Percentiles rank a stretch among this genome's conserved stretches.
Evolutionary conservation across 1,140 invertebrate genomes (phyloP).

Genomic region (Drosophila pachea): DNA sequence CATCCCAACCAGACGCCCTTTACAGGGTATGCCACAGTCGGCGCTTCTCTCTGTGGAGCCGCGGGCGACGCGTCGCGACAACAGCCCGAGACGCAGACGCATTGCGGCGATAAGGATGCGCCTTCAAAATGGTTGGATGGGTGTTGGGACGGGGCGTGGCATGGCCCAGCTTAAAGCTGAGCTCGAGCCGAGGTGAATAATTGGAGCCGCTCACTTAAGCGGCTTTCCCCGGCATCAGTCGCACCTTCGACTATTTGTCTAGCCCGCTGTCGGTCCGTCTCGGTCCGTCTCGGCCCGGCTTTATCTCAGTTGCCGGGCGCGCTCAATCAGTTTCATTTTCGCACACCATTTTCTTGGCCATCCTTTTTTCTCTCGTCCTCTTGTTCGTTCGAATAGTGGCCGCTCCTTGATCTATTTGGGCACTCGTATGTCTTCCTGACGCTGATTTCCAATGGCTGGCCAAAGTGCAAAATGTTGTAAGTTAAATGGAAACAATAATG

Average conservation of each 20-base stretch:
- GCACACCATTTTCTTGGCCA: constrained; percentile 67
- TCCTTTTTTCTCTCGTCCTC: constrained; percentile 24
- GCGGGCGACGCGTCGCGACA: constrained; percentile 35
- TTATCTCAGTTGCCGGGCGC: too few species aligned
- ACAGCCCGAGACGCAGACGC: constrained; percentile 12
- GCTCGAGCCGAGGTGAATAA: background rate
- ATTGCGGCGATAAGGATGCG: constrained; percentile 13
- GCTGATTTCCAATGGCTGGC: constrained; percentile 47
- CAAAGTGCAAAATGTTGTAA: constrained; percentile 76
- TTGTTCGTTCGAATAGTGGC: background rate
- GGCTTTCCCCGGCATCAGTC: background rate
- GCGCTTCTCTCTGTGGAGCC: constrained; percentile 7
- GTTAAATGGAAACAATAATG: constrained; percentile 77
- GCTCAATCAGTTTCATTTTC: constrained; percentile 71
- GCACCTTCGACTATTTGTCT: constrained; percentile 26
- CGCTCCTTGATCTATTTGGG: constrained; percentile 58
- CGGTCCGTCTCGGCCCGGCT: constrained; percentile 17
- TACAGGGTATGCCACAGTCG: too few species aligned
- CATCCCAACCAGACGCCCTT: too few species aligned
- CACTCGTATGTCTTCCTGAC: constrained; percentile 20
- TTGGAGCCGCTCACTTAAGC: constrained; percentile 8
- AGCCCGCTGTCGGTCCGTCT: constrained; percentile 42
- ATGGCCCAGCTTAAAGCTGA: background rate
- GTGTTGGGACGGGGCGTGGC: too few species aligned
- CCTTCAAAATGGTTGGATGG: constrained; percentile 39